Evolutionary conservation across 2,797 vertebrate species (phyloP).

Genomic region (Parotocinclus haroldoi): DNA sequence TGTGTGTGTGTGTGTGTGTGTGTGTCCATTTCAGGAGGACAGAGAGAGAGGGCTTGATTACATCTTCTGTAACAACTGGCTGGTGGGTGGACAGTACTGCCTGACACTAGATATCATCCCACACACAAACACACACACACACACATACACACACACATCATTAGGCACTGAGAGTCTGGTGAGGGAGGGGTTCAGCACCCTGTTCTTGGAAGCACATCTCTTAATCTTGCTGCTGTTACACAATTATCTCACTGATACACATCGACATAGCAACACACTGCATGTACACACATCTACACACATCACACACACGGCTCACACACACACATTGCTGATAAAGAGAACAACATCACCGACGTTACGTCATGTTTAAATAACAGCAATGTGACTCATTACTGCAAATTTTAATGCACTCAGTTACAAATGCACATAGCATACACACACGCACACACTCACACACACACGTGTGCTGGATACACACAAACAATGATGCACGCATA

Average conservation of each 20-base stretch:
- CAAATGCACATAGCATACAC: too few species aligned
- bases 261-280: too few species aligned
- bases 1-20: not conserved
- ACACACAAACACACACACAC: constrained; percentile 16
- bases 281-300: too few species aligned
- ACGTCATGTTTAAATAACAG: too few species aligned
- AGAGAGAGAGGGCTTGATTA: constrained; percentile 32
- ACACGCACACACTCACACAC: too few species aligned
- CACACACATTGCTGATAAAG: too few species aligned
- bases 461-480: too few species aligned
- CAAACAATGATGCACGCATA: too few species aligned
- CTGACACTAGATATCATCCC: constrained; percentile 48
- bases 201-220: constrained; percentile 41
- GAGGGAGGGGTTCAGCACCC: constrained; percentile 17
- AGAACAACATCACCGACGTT: too few species aligned
- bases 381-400: too few species aligned
- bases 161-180: constrained; percentile 40
- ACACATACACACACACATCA: constrained; percentile 35
- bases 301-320: too few species aligned
- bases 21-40: constrained; percentile 15
- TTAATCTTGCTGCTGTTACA: constrained; percentile 36
- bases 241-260: constrained; percentile 40
- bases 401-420: too few species aligned
- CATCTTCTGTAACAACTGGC: constrained; percentile 51
- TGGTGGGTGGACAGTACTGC: constrained; percentile 49